phyloP scores from a whole-genome alignment of 2,113 vertebrate genomes.

The Micronycteris hirsuta region DNA sequence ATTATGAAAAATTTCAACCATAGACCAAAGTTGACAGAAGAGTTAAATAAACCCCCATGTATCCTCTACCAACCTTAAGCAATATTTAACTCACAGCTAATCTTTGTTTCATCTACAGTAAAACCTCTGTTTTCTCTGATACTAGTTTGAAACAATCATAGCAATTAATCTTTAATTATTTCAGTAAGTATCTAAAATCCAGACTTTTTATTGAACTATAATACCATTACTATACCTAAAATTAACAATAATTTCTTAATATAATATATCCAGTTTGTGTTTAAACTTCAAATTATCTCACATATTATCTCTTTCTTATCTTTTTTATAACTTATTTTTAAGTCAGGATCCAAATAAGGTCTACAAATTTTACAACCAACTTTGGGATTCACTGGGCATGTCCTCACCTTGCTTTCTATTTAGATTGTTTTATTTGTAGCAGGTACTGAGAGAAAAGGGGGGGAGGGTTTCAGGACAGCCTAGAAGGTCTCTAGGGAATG shows the following conservation, averaged over 20 bases:
- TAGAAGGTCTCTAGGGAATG: background rate
- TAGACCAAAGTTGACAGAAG: background rate
- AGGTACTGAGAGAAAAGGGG: background rate
- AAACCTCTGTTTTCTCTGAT: background rate
- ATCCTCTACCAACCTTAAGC: background rate
- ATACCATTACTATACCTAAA: background rate
- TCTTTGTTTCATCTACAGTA: background rate
- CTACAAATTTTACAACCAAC: background rate
- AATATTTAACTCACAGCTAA: background rate
- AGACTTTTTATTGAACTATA: background rate
- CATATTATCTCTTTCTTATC: background rate
- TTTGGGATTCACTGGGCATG: background rate
- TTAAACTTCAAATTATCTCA: background rate
- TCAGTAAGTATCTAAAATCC: background rate
- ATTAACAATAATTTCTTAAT: background rate
- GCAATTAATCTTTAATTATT: background rate
- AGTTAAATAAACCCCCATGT: background rate
- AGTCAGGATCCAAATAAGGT: background rate
- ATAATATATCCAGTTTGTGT: background rate
- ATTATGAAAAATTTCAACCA: background rate
- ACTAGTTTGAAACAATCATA: background rate
- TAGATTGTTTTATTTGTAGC: background rate
- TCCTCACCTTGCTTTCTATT: background rate
- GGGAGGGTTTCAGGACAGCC: background rate
- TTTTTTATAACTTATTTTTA: background rate